Percentiles rank a stretch among this genome's conserved stretches.
These are phyloP conservation scores for Perithous albicinctus DNA, from an alignment of 2,888 invertebrate species.

Conservation along the genomic window DNA sequence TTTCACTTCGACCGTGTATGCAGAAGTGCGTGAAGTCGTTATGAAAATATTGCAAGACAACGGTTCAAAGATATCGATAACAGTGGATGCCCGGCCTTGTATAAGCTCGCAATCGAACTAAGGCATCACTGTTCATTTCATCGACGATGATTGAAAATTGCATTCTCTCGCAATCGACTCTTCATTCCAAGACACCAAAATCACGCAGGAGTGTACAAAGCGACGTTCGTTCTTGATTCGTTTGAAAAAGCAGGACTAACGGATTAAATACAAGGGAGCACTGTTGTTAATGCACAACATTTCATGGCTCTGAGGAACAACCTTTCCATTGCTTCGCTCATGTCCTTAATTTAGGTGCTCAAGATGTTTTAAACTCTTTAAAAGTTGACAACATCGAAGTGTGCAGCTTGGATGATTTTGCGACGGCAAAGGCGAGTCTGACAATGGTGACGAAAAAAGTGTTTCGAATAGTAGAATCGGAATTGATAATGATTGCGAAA, in stretches of 20 bases:
- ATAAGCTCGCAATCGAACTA: slow-evolving; percentile 10
- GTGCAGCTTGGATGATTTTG: no score
- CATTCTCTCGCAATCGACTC: slow-evolving; percentile 23
- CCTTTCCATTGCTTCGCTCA: no score
- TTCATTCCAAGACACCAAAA: slow-evolving; percentile 26
- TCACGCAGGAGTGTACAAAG: slow-evolving; percentile 1
- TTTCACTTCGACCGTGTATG: slow-evolving; percentile 10
- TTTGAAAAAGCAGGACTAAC: no score
- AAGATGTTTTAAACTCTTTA: no score
- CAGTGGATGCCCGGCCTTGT: slow-evolving; percentile 16
- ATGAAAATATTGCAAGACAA: slow-evolving; percentile 16
- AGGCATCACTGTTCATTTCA: slow-evolving; percentile 12
- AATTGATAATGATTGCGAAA: no score
- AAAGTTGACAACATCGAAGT: no score
- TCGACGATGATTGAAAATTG: slow-evolving; percentile 8
- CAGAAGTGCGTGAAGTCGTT: not conserved
- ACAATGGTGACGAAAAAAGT: no score
- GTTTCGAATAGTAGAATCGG: not conserved
- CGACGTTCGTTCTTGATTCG: not conserved
- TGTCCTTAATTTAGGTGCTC: no score
- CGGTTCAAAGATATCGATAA: not conserved
- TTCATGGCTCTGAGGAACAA: no score
- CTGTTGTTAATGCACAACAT: no score
- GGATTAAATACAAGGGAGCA: no score
- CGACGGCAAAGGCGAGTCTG: no score